These are phyloP conservation scores for Schizaphis graminum DNA, from an alignment of 2,888 invertebrate genomes.

Conservation along the genomic window DNA sequence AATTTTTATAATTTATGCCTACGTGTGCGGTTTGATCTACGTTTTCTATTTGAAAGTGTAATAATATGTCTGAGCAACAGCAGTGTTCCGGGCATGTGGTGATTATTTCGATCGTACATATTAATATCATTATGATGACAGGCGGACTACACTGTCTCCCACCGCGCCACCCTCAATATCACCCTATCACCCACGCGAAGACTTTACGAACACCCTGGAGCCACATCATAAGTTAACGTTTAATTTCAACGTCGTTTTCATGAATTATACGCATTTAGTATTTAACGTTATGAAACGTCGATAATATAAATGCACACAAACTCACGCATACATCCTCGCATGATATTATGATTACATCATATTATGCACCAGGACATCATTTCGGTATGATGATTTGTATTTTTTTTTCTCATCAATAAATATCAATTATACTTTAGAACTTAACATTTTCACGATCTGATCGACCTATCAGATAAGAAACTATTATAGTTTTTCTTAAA, in stretches of 20 bases:
- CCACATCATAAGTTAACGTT: background rate
- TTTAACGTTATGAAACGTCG: background rate
- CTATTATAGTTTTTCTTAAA: background rate
- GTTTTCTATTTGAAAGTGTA: constrained; percentile 15
- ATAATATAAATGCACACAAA: no score
- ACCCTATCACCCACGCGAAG: background rate
- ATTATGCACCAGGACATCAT: background rate
- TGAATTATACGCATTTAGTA: background rate
- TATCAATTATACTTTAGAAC: background rate
- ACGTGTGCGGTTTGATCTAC: background rate
- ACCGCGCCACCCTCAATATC: background rate
- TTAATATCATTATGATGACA: background rate
- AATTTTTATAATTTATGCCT: background rate
- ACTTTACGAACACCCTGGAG: constrained; percentile 32
- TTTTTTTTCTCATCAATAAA: background rate
- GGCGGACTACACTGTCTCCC: no score
- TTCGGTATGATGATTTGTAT: background rate
- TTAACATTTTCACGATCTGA: background rate
- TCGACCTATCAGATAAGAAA: background rate
- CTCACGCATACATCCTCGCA: background rate
- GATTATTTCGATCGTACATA: constrained; percentile 18
- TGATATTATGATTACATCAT: background rate
- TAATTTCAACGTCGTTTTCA: constrained; percentile 24
- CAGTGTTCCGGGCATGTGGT: background rate
- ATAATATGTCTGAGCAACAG: background rate